Base-by-base conservation (phyloP, 1,140 invertebrate genomes). In the Conus ventricosus region DNA sequence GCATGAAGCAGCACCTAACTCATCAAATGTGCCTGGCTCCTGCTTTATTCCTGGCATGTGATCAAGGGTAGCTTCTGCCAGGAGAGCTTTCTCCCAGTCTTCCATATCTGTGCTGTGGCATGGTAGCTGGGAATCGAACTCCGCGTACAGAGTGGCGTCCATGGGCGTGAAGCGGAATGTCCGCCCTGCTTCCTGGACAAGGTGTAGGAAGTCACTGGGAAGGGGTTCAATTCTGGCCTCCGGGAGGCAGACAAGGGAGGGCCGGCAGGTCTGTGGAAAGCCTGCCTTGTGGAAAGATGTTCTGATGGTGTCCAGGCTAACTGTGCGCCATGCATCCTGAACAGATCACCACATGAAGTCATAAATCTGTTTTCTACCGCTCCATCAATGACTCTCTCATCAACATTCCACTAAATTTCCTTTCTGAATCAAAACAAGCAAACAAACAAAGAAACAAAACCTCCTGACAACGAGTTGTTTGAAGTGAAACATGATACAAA, bases 121-220 rank as follows among this genome's bases (percentile, higher is more conserved):
- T 23, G 86, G 88, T 13, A 89, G 54, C 71, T 83, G 80, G 8
- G 88, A 89, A 53, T 89, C 85, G 75, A 89, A 89, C 85, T 89
- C 76, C 7, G 76, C 51, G n/a, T 87, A 89, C 20, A 89, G n/a
- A 6, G 83, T 80, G 4, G 86, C 80, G 57, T 60, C 84, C 85
- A 89, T 87, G 20, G 85, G 88, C 10, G 80, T 87, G 67, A 89
- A 89, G n/a, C 60, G 87, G 27, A 89, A 87, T 1, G 54, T 51
- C 23, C 81, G 63, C 0, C 88, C 81, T 20, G 51, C 54, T 51
- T 84, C 86, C 55, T 89, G 85, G 5, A 89, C 85, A 23, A 89
- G 81, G 76, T 83, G 78, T 11, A 67, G 57, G 20, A 88, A 67
- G 57, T 88, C 87, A 17, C 27, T 63, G 17, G 87, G 87, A 0